A percentile compares a stretch with the other conserved stretches of the same genome.
Conservation (phyloP, 1,140 invertebrate genomes). For the Drosophila lacertosa region DNA sequence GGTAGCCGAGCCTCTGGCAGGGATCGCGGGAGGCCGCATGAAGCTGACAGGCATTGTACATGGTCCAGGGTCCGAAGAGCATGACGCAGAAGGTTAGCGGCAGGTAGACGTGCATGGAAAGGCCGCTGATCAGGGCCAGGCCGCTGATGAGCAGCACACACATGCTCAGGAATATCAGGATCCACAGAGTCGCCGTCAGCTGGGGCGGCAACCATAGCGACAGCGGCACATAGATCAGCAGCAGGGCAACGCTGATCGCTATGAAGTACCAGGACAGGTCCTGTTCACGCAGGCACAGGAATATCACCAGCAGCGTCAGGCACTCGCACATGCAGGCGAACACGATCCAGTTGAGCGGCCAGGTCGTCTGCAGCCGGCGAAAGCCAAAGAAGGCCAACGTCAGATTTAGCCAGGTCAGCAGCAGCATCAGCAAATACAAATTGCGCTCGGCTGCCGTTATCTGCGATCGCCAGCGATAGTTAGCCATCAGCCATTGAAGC, state of each 20-base stretch:
- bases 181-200: conserved; percentile 51
- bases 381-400: conserved; percentile 52
- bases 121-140: conserved; percentile 2
- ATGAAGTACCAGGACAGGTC: conserved; percentile 49
- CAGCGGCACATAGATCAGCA: conserved; percentile 43
- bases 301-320: conserved; percentile 49
- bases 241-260: conserved; percentile 6
- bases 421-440: conserved; percentile 39
- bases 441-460: conserved; percentile 26
- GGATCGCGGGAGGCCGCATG: conserved; percentile 4
- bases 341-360: conserved; percentile 58
- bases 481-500: conserved; percentile 50
- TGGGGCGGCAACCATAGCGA: conserved; percentile 45
- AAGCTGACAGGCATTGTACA: conserved; percentile 47
- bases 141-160: conserved; percentile 27
- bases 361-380: conserved; percentile 52
- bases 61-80: conserved; percentile 62
- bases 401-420: conserved; percentile 51
- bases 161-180: conserved; percentile 50
- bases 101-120: conserved; percentile 51
- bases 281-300: conserved; percentile 33
- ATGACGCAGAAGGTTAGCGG: conserved; percentile 40
- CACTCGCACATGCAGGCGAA: conserved; percentile 57
- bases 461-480: conserved; percentile 45
- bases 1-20: conserved; percentile 1